A percentile compares a stretch with the other conserved stretches of the same genome.
Evolutionary conservation across 2,888 invertebrate species (phyloP).

Genomic region (Pammene aurita): DNA sequence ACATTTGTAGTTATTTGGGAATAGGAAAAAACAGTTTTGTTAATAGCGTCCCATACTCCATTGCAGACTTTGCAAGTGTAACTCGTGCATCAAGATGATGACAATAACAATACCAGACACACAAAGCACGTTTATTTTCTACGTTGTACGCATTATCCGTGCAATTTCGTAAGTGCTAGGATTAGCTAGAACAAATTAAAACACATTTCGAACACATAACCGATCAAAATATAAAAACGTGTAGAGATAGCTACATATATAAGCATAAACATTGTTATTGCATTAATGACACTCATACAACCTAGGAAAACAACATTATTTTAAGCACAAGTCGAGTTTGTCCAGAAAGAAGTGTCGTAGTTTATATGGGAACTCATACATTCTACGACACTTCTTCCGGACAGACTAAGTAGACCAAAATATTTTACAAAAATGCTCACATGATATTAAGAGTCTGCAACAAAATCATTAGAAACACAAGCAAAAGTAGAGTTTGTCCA

Average conservation of each 20-base stretch:
- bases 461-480: too few species aligned
- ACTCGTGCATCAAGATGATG: neutral
- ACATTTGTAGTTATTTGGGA: neutral
- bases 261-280: neutral
- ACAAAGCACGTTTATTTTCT: too few species aligned
- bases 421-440: too few species aligned
- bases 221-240: neutral
- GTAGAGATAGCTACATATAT: neutral
- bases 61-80: neutral
- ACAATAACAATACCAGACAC: too few species aligned
- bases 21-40: neutral
- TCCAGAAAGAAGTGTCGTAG: too few species aligned
- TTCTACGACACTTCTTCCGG: too few species aligned
- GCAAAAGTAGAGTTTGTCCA: too few species aligned
- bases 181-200: slow-evolving; percentile 8
- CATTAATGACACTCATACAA: neutral
- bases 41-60: neutral
- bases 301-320: neutral
- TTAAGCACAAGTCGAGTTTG: neutral
- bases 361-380: too few species aligned
- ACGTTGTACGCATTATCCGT: neutral
- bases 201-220: slow-evolving; percentile 4
- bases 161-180: slow-evolving; percentile 1
- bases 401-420: too few species aligned
- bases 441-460: too few species aligned